phyloP scores from a whole-genome alignment of 64 coral and sea anemone genomes.

The Dendrophyllia cribrosa region DNA sequence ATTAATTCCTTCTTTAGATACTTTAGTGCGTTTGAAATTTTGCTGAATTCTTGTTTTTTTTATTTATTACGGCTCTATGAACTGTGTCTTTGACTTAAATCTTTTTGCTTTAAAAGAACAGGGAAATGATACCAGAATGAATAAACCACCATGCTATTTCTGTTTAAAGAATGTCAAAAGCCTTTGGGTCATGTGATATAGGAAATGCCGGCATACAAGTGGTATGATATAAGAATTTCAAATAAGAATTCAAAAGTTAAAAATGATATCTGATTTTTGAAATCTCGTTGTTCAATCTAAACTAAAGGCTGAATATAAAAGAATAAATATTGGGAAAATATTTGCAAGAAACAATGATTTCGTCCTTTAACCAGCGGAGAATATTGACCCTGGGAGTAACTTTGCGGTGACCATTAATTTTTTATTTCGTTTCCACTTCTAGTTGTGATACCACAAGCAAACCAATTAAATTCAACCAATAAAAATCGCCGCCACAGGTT shows the following conservation, averaged over 20 bases:
- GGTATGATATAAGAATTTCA: slow-evolving; percentile 46
- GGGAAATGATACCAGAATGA: too few relatives aligned
- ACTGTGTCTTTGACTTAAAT: too few relatives aligned
- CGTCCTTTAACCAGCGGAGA: not conserved
- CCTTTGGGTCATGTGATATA: not conserved
- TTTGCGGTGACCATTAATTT: not conserved
- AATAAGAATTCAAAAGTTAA: slow-evolving; percentile 4
- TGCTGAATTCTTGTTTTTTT: too few relatives aligned
- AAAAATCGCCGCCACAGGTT: not conserved
- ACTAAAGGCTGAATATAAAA: not conserved
- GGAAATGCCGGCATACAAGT: not conserved
- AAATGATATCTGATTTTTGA: too few relatives aligned
- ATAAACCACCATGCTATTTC: too few relatives aligned
- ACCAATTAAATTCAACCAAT: slow-evolving; percentile 21
- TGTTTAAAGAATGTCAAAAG: not conserved
- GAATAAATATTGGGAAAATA: not conserved
- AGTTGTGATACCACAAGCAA: slow-evolving; percentile 39
- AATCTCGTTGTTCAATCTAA: too few relatives aligned
- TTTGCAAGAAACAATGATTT: not conserved
- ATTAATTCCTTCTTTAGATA: too few relatives aligned
- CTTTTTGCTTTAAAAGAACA: too few relatives aligned
- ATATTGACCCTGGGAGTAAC: not conserved
- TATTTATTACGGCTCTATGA: too few relatives aligned
- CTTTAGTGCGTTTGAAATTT: too few relatives aligned
- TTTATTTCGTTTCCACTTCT: not conserved